Percentiles rank a stretch among this genome's conserved stretches.
These are phyloP conservation scores for Cromileptes altivelis DNA, from an alignment of 2,113 vertebrate genomes.

Conservation along the genomic window DNA sequence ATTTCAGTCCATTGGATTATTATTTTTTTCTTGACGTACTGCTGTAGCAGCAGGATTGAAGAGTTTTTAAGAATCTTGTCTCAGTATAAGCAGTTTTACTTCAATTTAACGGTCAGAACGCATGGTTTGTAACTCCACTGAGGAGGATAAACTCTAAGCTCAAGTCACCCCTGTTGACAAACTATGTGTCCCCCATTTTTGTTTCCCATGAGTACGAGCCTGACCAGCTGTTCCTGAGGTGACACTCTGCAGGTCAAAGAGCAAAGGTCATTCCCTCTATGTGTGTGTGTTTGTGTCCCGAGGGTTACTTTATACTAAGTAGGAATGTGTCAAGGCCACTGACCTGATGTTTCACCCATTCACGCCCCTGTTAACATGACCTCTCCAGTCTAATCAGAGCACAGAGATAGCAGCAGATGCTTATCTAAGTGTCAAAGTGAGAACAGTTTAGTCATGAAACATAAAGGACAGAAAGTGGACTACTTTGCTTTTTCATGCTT, in stretches of 20 bases:
- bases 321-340: slow-evolving; percentile 70
- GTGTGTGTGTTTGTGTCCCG: slow-evolving; percentile 42
- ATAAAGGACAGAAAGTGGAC: background rate
- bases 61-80: background rate
- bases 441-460: slow-evolving; percentile 9
- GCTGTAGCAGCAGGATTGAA: background rate
- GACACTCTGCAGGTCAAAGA: slow-evolving; percentile 43
- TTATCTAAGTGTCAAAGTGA: slow-evolving; percentile 2
- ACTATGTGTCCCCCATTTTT: background rate
- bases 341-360: slow-evolving; percentile 61
- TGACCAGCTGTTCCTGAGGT: slow-evolving; percentile 53
- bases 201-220: slow-evolving; percentile 25
- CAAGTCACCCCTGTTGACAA: background rate
- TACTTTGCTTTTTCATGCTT: background rate
- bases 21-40: background rate
- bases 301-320: slow-evolving; percentile 62
- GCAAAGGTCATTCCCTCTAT: slow-evolving; percentile 23
- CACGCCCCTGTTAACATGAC: slow-evolving; percentile 49
- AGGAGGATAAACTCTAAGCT: background rate
- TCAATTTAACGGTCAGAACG: background rate
- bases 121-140: background rate
- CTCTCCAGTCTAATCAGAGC: slow-evolving; percentile 23
- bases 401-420: background rate
- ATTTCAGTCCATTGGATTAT: too few species aligned
- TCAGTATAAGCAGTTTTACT: background rate